These are phyloP conservation scores for Hermetia illucens DNA, from an alignment of 1,140 invertebrate genomes.

Conservation along the genomic window DNA sequence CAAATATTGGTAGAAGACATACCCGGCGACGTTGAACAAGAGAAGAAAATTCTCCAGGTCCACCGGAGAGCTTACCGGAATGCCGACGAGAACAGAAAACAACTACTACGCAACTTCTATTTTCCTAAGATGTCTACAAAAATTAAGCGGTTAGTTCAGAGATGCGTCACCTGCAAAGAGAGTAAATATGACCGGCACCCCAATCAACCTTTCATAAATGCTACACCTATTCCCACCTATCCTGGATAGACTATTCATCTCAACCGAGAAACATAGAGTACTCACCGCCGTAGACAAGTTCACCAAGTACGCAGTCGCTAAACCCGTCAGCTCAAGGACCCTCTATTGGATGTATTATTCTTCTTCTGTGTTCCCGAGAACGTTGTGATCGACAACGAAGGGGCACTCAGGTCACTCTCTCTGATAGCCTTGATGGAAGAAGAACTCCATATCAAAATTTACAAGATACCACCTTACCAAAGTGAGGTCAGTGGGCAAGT, in stretches of 20 bases:
- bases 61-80: no score
- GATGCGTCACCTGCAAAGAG: background rate
- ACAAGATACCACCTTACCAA: background rate
- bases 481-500: no score
- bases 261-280: background rate
- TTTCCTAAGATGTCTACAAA: background rate
- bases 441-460: slow-evolving; percentile 1
- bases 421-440: slow-evolving; percentile 1
- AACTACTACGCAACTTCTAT: background rate
- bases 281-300: slow-evolving; percentile 5
- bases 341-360: background rate
- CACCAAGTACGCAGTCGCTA: slow-evolving; percentile 2
- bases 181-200: slow-evolving; percentile 2
- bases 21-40: no score
- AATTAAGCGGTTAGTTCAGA: background rate
- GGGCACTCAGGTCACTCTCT: background rate
- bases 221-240: no score
- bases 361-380: background rate
- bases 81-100: no score
- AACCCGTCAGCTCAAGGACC: background rate
- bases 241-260: slow-evolving; percentile 4
- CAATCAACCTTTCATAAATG: background rate
- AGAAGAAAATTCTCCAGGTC: no score
- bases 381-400: background rate
- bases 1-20: no score